Evolutionary conservation across 2,113 vertebrate species (phyloP).

Genomic region (Pomatostomus ruficeps): DNA sequence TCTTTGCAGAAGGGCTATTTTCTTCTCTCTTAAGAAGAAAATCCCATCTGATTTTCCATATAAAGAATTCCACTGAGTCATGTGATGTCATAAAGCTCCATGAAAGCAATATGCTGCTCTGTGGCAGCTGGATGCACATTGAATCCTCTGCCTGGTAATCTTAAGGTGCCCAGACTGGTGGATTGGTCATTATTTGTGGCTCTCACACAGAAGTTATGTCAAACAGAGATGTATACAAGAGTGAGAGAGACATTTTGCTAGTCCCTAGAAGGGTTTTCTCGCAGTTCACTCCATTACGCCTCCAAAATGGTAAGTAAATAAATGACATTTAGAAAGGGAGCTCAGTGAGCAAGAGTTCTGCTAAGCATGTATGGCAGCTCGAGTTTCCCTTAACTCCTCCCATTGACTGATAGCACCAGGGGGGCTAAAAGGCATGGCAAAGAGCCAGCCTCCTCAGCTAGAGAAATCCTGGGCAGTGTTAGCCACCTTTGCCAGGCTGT

Average conservation of each 20-base stretch:
- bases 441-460: neutral
- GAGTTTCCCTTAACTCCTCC: neutral
- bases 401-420: neutral
- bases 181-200: neutral
- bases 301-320: neutral
- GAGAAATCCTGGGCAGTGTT: neutral
- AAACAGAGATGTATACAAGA: neutral
- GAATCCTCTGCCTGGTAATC: neutral
- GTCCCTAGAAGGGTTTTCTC: neutral
- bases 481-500: neutral
- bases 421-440: neutral
- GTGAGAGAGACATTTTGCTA: neutral
- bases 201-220: neutral
- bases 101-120: neutral
- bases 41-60: neutral
- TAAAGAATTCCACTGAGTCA: neutral
- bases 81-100: neutral
- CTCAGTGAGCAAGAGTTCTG: neutral
- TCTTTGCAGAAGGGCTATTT: neutral
- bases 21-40: neutral
- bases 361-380: neutral
- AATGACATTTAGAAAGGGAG: neutral
- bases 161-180: neutral
- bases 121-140: neutral
- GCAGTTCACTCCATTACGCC: neutral